Percentiles rank a stretch among this genome's conserved stretches.
Evolutionary conservation across 2,113 vertebrate genomes (phyloP).

Genomic region (Bujurquina vittata): DNA sequence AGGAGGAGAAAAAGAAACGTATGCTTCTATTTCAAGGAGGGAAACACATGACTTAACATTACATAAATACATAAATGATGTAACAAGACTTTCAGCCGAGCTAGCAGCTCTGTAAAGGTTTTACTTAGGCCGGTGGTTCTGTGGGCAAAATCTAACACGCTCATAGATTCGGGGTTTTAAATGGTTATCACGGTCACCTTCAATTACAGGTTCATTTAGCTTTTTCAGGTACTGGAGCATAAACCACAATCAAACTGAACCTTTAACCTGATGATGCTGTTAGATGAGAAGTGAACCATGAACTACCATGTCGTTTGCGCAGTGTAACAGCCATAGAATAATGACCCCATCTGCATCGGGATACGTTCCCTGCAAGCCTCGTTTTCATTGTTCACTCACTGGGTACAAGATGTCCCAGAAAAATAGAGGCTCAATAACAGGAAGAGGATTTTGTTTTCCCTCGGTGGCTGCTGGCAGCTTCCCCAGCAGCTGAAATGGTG

Average conservation of each 20-base stretch:
- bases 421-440: conserved; percentile 6
- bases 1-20: conserved; percentile 1
- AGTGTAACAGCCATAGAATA: background rate
- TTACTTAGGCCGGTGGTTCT: background rate
- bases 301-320: background rate
- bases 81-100: background rate
- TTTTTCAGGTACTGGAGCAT: background rate
- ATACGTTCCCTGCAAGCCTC: background rate
- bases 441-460: background rate
- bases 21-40: conserved; percentile 22
- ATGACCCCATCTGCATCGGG: background rate
- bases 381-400: background rate
- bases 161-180: background rate
- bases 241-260: background rate
- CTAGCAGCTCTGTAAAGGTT: background rate
- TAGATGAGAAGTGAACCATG: background rate
- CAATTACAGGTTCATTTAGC: background rate
- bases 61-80: background rate
- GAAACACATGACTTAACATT: background rate
- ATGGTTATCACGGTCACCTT: background rate
- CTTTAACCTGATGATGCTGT: background rate
- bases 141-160: too few relatives aligned
- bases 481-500: background rate
- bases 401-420: conserved; percentile 9
- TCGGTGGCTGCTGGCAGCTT: background rate